Conservation (phyloP, 2,888 invertebrate genomes). For the Ditylenchus weischeri region DNA sequence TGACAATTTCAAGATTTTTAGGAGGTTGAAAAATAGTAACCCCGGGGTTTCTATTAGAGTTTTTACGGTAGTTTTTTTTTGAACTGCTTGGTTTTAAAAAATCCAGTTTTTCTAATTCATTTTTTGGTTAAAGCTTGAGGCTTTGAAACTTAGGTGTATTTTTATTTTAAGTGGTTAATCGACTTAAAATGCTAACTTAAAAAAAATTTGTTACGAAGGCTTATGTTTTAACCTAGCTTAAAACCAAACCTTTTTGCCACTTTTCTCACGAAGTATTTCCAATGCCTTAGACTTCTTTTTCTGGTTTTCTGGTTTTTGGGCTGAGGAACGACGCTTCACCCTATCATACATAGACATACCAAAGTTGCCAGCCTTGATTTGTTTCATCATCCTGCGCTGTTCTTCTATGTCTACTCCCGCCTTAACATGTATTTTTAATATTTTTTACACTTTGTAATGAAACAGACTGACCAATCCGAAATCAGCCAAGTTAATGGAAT, state of each 20-base stretch:
- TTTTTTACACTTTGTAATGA: not conserved
- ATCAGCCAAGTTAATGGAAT: not conserved
- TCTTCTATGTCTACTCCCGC: conserved; percentile 31
- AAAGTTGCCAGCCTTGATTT: conserved; percentile 25
- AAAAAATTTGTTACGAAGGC: too few species aligned
- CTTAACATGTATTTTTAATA: not conserved
- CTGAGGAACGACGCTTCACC: conserved; percentile 40
- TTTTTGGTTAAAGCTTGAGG: too few species aligned
- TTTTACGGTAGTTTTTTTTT: too few species aligned
- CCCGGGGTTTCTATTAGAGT: too few species aligned
- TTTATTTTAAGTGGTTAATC: too few species aligned
- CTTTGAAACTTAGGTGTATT: too few species aligned
- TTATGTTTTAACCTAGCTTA: not conserved
- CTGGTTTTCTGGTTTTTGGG: conserved; percentile 24
- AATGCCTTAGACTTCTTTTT: conserved; percentile 31
- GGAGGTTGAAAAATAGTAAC: too few species aligned
- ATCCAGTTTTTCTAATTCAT: too few species aligned
- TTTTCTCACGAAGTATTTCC: conserved; percentile 31
- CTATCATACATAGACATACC: conserved; percentile 46
- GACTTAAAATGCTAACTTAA: too few species aligned
- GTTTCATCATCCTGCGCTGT: conserved; percentile 30
- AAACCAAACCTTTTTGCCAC: conserved; percentile 27
- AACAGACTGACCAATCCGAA: not conserved
- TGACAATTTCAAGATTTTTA: too few species aligned
- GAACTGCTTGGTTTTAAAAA: too few species aligned